Conservation (phyloP, 2,113 vertebrate genomes). For the Brienomyrus longianalis region DNA sequence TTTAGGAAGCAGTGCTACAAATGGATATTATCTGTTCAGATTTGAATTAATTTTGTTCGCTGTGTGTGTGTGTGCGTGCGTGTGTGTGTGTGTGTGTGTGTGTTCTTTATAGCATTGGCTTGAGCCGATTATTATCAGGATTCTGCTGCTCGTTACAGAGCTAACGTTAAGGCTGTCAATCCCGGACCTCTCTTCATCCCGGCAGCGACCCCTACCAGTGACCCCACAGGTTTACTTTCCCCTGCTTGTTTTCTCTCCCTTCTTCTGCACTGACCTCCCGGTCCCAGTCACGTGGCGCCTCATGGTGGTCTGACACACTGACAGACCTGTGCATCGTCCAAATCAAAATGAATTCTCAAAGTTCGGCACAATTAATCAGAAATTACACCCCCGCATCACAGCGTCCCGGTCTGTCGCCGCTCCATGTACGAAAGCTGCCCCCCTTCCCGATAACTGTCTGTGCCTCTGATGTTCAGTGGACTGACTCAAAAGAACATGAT, state of each 20-base stretch:
- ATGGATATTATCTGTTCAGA: slow-evolving; percentile 2
- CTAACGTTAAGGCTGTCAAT: background rate
- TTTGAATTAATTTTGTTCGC: slow-evolving; percentile 5
- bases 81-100: background rate
- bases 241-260: background rate
- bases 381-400: slow-evolving; percentile 41
- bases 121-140: no score
- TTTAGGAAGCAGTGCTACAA: slow-evolving; percentile 8
- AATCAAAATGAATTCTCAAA: slow-evolving; percentile 54
- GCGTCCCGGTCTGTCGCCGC: slow-evolving; percentile 13
- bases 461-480: slow-evolving; percentile 62
- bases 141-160: background rate
- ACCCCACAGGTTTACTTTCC: background rate
- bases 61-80: background rate
- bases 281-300: slow-evolving; percentile 6
- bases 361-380: slow-evolving; percentile 57
- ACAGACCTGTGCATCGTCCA: slow-evolving; percentile 22
- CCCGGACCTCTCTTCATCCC: background rate
- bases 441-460: slow-evolving; percentile 40
- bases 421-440: slow-evolving; percentile 18
- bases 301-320: slow-evolving; percentile 16
- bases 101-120: background rate
- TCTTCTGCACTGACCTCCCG: background rate
- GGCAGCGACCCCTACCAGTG: background rate
- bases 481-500: slow-evolving; percentile 59